A percentile compares a stretch with the other conserved stretches of the same genome.
These are phyloP conservation scores for Coryphaenoides rupestris DNA, from an alignment of 2,113 vertebrate genomes.

Conservation along the genomic window DNA sequence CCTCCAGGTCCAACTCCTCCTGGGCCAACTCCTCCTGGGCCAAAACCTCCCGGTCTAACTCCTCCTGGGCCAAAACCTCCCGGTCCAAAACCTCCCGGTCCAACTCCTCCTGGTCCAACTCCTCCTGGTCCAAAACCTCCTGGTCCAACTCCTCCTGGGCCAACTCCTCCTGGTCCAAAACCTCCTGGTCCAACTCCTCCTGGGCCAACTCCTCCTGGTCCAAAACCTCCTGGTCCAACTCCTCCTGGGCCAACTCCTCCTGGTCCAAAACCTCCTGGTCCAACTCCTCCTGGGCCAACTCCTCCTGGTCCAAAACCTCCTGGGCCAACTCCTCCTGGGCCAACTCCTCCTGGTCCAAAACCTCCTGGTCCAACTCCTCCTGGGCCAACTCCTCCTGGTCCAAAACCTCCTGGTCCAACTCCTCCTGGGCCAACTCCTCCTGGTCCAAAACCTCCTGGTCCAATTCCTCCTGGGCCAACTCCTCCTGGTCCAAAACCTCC, in stretches of 20 bases:
- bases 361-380: constrained; percentile 36
- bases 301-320: constrained; percentile 16
- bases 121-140: constrained; percentile 29
- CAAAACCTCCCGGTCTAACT: background rate
- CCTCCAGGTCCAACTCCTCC: constrained; percentile 19
- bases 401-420: too few relatives aligned
- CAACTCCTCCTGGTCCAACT: constrained; percentile 32
- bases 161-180: constrained; percentile 27
- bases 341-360: constrained; percentile 11
- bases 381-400: constrained; percentile 36
- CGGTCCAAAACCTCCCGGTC: constrained; percentile 26
- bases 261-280: constrained; percentile 7
- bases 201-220: constrained; percentile 27
- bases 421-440: too few relatives aligned
- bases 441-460: too few relatives aligned
- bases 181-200: constrained; percentile 42
- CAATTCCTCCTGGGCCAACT: too few relatives aligned
- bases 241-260: constrained; percentile 29
- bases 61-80: constrained; percentile 5
- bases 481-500: too few relatives aligned
- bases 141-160: constrained; percentile 10
- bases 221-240: constrained; percentile 14
- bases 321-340: constrained; percentile 15
- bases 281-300: too few relatives aligned
- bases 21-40: background rate